Evolutionary conservation across 2,797 vertebrate species (phyloP).

Genomic region (Pitangus sulphuratus): DNA sequence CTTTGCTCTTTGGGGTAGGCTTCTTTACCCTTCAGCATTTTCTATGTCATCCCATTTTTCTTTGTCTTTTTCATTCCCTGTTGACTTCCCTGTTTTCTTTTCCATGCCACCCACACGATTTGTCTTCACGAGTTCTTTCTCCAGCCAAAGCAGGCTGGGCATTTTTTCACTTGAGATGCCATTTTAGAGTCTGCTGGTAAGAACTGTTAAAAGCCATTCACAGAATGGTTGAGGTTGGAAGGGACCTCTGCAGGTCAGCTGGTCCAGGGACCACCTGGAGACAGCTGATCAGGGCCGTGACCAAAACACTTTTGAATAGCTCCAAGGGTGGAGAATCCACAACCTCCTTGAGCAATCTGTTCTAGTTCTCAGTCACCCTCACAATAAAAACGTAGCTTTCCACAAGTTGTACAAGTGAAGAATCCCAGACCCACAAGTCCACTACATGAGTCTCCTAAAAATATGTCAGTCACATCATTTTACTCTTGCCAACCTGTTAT

Average conservation of each 20-base stretch:
- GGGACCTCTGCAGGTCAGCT: background rate
- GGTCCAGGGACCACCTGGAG: background rate
- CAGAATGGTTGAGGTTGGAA: background rate
- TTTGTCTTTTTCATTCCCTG: background rate
- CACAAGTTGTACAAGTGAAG: background rate
- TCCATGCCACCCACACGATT: too few species aligned
- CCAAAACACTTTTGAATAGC: background rate
- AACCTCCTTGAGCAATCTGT: background rate
- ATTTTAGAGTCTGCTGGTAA: background rate
- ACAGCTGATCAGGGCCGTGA: accelerated
- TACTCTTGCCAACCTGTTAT: background rate
- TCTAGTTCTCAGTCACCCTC: background rate
- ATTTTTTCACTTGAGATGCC: background rate
- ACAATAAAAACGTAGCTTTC: background rate
- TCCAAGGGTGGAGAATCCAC: background rate
- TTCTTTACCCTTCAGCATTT: background rate
- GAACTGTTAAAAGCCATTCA: background rate
- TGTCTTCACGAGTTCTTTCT: background rate
- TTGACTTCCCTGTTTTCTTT: background rate
- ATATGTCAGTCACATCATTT: background rate
- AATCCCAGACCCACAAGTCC: background rate
- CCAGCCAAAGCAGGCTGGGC: background rate
- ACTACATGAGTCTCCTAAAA: background rate
- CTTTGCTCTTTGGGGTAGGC: background rate
- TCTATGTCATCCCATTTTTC: background rate